Evolutionary conservation across 2,113 vertebrate genomes (phyloP).

Genomic region (Eupsittula cactorum): DNA sequence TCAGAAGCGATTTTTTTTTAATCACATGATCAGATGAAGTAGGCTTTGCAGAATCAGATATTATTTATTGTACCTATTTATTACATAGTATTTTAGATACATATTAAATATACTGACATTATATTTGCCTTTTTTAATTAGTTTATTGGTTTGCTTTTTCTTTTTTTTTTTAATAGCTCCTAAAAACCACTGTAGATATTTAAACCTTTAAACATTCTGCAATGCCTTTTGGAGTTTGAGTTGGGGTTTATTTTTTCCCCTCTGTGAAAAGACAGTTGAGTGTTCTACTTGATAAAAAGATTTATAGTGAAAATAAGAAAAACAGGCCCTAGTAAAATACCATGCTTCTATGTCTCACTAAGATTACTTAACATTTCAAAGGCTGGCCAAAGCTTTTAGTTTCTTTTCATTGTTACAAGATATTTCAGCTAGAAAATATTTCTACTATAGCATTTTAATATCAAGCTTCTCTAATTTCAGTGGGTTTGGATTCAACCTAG

Average conservation of each 20-base stretch:
- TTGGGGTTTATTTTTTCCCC: neutral
- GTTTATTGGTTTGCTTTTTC: neutral
- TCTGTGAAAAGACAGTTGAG: neutral
- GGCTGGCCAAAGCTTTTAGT: neutral
- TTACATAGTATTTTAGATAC: neutral
- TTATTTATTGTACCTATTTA: neutral
- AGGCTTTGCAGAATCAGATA: neutral
- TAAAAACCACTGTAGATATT: neutral
- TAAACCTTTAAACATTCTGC: neutral
- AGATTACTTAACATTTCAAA: slow-evolving; percentile 4
- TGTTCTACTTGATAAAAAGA: neutral
- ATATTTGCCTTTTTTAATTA: neutral
- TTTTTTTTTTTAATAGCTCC: neutral
- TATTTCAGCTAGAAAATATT: neutral
- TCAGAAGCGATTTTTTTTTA: neutral
- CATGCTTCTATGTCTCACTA: neutral
- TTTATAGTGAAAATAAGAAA: neutral
- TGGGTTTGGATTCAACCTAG: neutral
- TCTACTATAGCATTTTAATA: neutral
- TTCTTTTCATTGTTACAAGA: neutral
- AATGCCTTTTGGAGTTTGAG: neutral
- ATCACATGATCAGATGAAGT: neutral
- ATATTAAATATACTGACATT: neutral
- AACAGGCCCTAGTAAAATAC: neutral
- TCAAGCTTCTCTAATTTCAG: neutral